These are phyloP conservation scores for Leucophenga montana DNA, from an alignment of 2,888 invertebrate species.

Conservation along the genomic window DNA sequence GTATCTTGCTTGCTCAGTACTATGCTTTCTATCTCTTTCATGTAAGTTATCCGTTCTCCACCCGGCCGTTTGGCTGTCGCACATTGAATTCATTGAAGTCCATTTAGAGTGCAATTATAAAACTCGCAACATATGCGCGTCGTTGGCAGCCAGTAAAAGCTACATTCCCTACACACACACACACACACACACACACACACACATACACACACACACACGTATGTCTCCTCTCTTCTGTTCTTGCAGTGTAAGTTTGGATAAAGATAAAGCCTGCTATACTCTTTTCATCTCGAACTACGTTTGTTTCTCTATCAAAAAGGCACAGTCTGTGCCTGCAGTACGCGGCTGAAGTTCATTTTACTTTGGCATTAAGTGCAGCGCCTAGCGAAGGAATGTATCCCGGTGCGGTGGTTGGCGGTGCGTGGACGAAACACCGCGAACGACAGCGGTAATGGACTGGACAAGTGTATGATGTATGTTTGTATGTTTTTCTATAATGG, in stretches of 20 bases:
- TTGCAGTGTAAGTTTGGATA: too few relatives aligned
- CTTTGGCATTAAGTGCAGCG: slow-evolving; percentile 65
- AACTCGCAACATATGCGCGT: slow-evolving; percentile 62
- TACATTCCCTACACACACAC: not conserved
- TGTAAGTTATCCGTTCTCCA: not conserved
- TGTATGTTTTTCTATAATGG: slow-evolving; percentile 28
- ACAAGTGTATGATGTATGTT: slow-evolving; percentile 38
- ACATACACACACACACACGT: too few relatives aligned
- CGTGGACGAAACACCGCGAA: not conserved
- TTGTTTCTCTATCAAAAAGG: too few relatives aligned
- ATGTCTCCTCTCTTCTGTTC: too few relatives aligned
- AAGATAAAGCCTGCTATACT: too few relatives aligned
- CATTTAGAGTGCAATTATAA: slow-evolving; percentile 70
- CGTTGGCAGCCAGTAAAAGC: slow-evolving; percentile 28
- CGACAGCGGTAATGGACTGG: slow-evolving; percentile 30
- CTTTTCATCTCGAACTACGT: too few relatives aligned
- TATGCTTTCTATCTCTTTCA: not conserved
- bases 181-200: too few relatives aligned
- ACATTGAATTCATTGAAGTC: slow-evolving; percentile 64
- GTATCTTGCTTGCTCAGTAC: too few relatives aligned
- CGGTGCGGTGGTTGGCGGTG: not conserved
- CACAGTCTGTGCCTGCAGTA: slow-evolving; percentile 19
- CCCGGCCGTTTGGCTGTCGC: not conserved
- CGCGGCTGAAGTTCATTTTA: slow-evolving; percentile 63
- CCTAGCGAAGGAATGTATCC: slow-evolving; percentile 56